Evolutionary conservation across 2,797 vertebrate species (phyloP), one percentile per base, ranked within the genome.

Genomic region (Falco naumanni): DNA sequence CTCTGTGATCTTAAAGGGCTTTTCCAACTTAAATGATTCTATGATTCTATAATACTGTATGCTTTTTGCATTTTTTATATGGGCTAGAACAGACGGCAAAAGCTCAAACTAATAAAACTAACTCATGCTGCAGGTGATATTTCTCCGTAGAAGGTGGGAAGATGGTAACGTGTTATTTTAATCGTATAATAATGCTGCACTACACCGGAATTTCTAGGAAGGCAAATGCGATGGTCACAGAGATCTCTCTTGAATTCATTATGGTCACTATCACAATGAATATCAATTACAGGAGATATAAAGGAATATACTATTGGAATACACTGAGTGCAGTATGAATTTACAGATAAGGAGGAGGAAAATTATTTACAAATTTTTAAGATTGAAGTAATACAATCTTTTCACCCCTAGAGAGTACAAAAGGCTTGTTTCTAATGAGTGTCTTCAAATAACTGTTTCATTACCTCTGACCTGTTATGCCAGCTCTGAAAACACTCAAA

Each of bases 1-100:
- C 43, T 43, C 17, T 16, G 16, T 43, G 43, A 43, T 43, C 43
- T 43, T 16, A 43, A 43, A 43, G 16, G 16, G 7, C 43, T 43
- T 43, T 43, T 43, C 43, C 43, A 43, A 43, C 16, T 7, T 43
- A 43, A 43, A 43, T 43, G 43, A 43, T 43, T 17, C 43, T 43
- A 43, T 43, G 43, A 43, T 2, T 43, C 43, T 43, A 17, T 43
- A 43, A 43, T 43, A 43, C 43, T 43, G 43, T 43, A 61, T 84
- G 92, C 70, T 43, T 82, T 94, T 78, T 92, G 92, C 76, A 82
- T 96, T 96, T 93, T 82, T 91, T 94, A 77, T 8, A 76, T 86
- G 63, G 85, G 74, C 15, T 64, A 77, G 92, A 97, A 97, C 95
- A 97, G 95, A 97, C 93, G 95, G 96, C 88, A 89, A 93, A 93